A percentile compares a stretch with the other conserved stretches of the same genome.
Evolutionary conservation across 2,113 vertebrate genomes (phyloP).

Genomic region (Corydoras maculifer): DNA sequence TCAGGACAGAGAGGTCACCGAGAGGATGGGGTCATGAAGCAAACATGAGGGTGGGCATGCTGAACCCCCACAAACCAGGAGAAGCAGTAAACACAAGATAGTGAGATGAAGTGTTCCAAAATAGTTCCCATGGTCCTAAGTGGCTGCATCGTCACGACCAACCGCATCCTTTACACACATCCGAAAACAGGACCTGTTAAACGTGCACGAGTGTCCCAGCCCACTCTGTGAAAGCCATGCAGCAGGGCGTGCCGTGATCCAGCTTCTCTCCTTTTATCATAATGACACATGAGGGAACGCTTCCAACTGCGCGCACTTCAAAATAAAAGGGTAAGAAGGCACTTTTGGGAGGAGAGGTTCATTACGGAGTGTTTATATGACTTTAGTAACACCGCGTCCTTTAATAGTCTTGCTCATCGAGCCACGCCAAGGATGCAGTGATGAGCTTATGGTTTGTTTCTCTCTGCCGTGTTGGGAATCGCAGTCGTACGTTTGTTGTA

Average conservation of each 20-base stretch:
- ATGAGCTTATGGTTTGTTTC: slow-evolving; percentile 14
- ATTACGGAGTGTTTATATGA: slow-evolving; percentile 16
- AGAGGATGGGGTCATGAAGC: neutral
- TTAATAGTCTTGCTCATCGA: neutral
- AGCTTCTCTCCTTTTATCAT: neutral
- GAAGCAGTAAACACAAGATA: too few species aligned
- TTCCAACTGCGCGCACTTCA: neutral
- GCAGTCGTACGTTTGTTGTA: slow-evolving; percentile 11
- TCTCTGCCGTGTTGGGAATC: slow-evolving; percentile 7
- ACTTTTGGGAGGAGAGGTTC: slow-evolving; percentile 2
- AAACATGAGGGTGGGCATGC: neutral
- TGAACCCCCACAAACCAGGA: too few species aligned
- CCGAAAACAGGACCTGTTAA: too few species aligned
- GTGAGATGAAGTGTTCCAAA: too few species aligned
- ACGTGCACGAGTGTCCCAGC: too few species aligned
- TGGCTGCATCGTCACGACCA: too few species aligned
- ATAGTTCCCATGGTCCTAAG: too few species aligned
- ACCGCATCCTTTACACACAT: too few species aligned
- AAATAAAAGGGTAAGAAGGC: neutral
- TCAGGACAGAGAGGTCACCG: neutral
- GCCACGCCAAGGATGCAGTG: neutral
- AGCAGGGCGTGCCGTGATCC: neutral
- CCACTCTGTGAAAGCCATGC: neutral
- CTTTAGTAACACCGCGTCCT: slow-evolving; percentile 14
- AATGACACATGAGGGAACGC: neutral